These are phyloP conservation scores for Aplocera efformata DNA, from an alignment of 2,888 invertebrate species.

Conservation along the genomic window DNA sequence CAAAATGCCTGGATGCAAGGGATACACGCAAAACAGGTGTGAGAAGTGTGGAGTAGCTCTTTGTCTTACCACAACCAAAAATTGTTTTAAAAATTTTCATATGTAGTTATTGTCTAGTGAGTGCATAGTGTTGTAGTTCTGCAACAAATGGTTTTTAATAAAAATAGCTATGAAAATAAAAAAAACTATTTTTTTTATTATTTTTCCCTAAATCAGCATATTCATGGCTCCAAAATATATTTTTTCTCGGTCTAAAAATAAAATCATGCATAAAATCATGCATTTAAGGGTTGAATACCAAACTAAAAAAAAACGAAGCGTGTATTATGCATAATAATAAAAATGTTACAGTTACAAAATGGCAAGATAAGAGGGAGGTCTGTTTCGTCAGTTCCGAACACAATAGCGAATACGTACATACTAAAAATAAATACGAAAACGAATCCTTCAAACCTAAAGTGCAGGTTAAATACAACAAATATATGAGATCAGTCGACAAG, in stretches of 20 bases:
- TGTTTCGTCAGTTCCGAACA: constrained; percentile 7
- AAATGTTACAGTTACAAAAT: constrained; percentile 6
- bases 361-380: constrained; percentile 9
- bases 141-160: constrained; percentile 29
- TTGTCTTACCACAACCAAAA: constrained; percentile 33
- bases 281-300: constrained; percentile 19
- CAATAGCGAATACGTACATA: constrained; percentile 5
- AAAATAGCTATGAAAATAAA: constrained; percentile 18
- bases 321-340: constrained; percentile 9
- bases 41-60: constrained; percentile 41
- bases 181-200: constrained; percentile 20
- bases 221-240: constrained; percentile 35
- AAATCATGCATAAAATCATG: constrained; percentile 35
- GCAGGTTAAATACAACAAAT: constrained; percentile 15
- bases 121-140: constrained; percentile 32
- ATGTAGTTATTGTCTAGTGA: constrained; percentile 27
- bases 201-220: constrained; percentile 24
- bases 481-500: constrained; percentile 11
- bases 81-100: constrained; percentile 36
- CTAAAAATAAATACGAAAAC: constrained; percentile 12
- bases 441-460: constrained; percentile 11
- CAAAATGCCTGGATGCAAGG: constrained; percentile 39
- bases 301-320: constrained; percentile 6
- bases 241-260: constrained; percentile 32
- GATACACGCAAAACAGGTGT: constrained; percentile 37